A percentile compares a stretch with the other conserved stretches of the same genome.
phyloP scores from a whole-genome alignment of 2,888 invertebrate species.

The Synergus laeviventris region DNA sequence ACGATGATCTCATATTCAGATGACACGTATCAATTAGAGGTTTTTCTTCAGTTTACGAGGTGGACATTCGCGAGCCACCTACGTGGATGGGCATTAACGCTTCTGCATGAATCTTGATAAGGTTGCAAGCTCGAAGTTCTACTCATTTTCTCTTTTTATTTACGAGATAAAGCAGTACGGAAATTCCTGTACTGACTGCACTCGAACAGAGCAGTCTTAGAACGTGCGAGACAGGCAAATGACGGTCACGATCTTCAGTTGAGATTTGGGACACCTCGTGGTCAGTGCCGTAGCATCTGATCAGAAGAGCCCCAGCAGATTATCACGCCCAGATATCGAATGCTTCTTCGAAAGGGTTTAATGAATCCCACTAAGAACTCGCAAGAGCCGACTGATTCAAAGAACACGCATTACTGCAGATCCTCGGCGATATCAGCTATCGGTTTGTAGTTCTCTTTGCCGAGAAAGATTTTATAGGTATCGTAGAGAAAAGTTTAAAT shows the following conservation, averaged over 20 bases:
- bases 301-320: conserved; percentile 47
- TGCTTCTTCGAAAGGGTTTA: conserved; percentile 54
- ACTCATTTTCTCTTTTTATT: conserved; percentile 47
- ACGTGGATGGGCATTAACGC: conserved; percentile 54
- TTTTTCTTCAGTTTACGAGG: conserved; percentile 22
- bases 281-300: conserved; percentile 53
- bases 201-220: conserved; percentile 52
- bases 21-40: conserved; percentile 26
- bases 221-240: conserved; percentile 56
- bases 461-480: background rate
- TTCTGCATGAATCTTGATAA: conserved; percentile 57
- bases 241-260: conserved; percentile 55
- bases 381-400: conserved; percentile 39
- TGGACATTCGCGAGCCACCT: conserved; percentile 50
- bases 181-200: conserved; percentile 49
- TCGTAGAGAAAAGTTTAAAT: too few species aligned
- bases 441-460: background rate
- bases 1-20: conserved; percentile 11
- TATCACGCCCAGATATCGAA: conserved; percentile 45
- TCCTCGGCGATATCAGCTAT: conserved; percentile 11
- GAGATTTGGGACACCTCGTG: conserved; percentile 55
- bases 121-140: conserved; percentile 51
- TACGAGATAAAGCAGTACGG: conserved; percentile 47
- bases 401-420: conserved; percentile 12
- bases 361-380: conserved; percentile 47